These are phyloP conservation scores for Drosophila takahashii DNA, from an alignment of 1,140 invertebrate species.

Conservation along the genomic window DNA sequence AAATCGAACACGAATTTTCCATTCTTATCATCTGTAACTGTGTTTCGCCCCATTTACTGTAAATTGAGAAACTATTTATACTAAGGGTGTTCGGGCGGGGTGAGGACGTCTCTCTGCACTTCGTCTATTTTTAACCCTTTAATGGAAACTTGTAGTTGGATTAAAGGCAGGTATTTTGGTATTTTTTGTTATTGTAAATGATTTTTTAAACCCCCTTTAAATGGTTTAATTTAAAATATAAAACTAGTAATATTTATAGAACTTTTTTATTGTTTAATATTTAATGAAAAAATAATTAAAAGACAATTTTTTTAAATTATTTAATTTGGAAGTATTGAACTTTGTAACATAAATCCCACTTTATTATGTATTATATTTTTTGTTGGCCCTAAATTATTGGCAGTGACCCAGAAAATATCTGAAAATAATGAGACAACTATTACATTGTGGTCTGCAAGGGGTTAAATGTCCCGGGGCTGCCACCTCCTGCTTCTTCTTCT, in stretches of 20 bases:
- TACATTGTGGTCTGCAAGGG: neutral
- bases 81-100: neutral
- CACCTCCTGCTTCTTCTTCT: neutral
- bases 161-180: too few relatives aligned
- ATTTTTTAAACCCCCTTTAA: neutral
- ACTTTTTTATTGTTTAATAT: too few relatives aligned
- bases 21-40: constrained; percentile 6
- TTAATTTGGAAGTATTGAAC: too few relatives aligned
- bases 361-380: too few relatives aligned
- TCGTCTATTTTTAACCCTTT: neutral
- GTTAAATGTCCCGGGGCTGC: constrained; percentile 6
- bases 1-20: constrained; percentile 22
- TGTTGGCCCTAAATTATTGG: neutral
- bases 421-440: neutral
- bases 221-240: too few relatives aligned
- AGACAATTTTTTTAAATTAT: too few relatives aligned
- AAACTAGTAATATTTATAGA: too few relatives aligned
- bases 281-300: too few relatives aligned
- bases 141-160: too few relatives aligned
- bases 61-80: constrained; percentile 14
- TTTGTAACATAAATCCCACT: too few relatives aligned
- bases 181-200: too few relatives aligned
- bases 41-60: constrained; percentile 13
- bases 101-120: neutral
- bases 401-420: neutral